Evolutionary conservation across 2,113 vertebrate species (phyloP).

Genomic region (Trematomus loennbergii): DNA sequence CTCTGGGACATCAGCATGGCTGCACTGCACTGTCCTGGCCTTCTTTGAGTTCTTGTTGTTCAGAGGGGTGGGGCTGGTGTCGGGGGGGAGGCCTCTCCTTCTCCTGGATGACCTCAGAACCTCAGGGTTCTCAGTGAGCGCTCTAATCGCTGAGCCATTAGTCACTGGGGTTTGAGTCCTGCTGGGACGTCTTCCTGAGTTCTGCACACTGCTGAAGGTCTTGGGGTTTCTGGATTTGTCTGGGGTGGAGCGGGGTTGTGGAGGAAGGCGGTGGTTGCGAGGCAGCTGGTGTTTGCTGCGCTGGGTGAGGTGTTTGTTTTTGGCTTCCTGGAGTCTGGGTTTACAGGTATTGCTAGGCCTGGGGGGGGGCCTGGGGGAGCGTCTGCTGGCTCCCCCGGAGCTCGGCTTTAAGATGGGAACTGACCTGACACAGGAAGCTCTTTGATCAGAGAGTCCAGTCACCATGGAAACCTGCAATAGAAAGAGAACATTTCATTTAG

Average conservation of each 20-base stretch:
- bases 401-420: conserved; percentile 35
- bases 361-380: conserved; percentile 22
- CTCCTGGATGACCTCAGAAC: conserved; percentile 64
- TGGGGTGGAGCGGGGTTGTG: not conserved
- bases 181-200: conserved; percentile 44
- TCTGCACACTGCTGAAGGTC: conserved; percentile 38
- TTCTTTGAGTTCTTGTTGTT: conserved; percentile 40
- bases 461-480: conserved; percentile 54
- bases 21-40: conserved; percentile 18
- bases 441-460: conserved; percentile 42
- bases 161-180: conserved; percentile 29
- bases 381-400: conserved; percentile 11
- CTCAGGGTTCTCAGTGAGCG: conserved; percentile 17
- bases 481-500: not conserved
- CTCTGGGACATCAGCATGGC: not conserved
- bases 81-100: conserved; percentile 70
- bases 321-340: conserved; percentile 35
- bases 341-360: conserved; percentile 33
- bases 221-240: conserved; percentile 45
- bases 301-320: conserved; percentile 33
- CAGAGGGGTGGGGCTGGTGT: conserved; percentile 23
- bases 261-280: conserved; percentile 41
- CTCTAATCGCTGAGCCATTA: conserved; percentile 14
- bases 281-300: conserved; percentile 54
- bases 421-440: conserved; percentile 32